Base-by-base conservation (phyloP, 1,140 invertebrate species). In the Scaptomyza graminum region DNA sequence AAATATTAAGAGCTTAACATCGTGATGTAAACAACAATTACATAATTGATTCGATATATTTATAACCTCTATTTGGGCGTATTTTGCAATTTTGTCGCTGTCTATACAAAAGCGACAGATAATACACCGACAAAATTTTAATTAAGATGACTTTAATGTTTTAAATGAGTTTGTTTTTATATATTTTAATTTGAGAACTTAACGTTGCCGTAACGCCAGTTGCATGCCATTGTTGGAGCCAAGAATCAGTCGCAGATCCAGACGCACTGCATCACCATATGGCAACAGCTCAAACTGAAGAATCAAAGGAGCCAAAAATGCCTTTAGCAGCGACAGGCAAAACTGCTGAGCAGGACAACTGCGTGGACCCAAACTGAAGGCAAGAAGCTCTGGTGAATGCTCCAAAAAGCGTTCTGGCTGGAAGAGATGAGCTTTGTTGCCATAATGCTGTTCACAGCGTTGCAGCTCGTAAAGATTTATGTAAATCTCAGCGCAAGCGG, bases 221-320 rank as follows among this genome's bases (percentile, higher is more conserved):
- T 88, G 82, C 54, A 88, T 88, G 5, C 82, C 82, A 57, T 87
- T 87, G 5, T 52, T 37, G 2, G 82, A 82, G 5, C 75, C 79
- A 5, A 81, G 51, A 3, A 54, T 46, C 0, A 78, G 34, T 9
- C 64, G 67, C 34, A 87, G 43, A 15, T 73, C 13, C 6, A 50
- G 52, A 22, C 64, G 56, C 6, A 82, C 6, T 16, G 66, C 57
- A 59, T 87, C 54, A 6, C 82, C 82, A 34, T 67, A 51, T 8
- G 82, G 83, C 28, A 87, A 43, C 13, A 87, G 67, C 37, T 87
- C 82, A 44, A 69, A 87, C 4, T 47, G 51, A 5, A 11, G 49
- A 7, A 87, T 12, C 37, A 87, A 50, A 0, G 74, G 67, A 1
- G 61, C 78, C 52, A 87, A 1, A 0, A 82, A 15, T 0, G 49